A percentile compares a stretch with the other conserved stretches of the same genome.
phyloP scores from a whole-genome alignment of 2,113 vertebrate species.

The Neotoma lepida region DNA sequence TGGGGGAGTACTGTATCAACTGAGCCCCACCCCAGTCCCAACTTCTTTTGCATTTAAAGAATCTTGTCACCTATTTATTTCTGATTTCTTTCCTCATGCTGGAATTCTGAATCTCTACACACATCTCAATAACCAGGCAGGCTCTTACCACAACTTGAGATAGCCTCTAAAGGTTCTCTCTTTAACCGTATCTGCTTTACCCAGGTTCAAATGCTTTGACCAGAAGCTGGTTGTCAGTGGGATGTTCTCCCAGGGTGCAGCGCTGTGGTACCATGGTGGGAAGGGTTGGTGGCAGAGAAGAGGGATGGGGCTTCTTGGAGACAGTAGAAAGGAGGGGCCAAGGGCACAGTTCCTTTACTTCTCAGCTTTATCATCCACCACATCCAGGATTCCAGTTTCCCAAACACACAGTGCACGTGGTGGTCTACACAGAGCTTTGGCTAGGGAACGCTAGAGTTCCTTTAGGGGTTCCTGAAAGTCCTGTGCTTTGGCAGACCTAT shows the following conservation, averaged over 20 bases:
- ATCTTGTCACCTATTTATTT: background rate
- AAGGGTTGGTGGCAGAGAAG: fast-evolving
- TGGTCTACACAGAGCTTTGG: background rate
- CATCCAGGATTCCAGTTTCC: background rate
- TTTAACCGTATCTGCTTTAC: background rate
- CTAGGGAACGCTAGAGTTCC: background rate
- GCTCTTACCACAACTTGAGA: background rate
- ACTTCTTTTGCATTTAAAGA: background rate
- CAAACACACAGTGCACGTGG: background rate
- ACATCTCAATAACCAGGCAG: background rate
- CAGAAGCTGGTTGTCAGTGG: fast-evolving
- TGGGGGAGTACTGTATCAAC: background rate
- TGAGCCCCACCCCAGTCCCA: background rate
- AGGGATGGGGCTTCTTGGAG: background rate
- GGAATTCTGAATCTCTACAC: background rate
- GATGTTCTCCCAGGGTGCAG: background rate
- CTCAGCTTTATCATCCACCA: background rate
- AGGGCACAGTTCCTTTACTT: fast-evolving
- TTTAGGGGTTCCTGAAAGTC: background rate
- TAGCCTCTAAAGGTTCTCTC: background rate
- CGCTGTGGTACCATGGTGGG: fast-evolving
- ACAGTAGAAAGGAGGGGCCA: fast-evolving
- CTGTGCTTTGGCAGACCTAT: background rate
- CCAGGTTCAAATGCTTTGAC: background rate
- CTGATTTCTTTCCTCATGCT: background rate